Evolutionary conservation across 1,140 invertebrate species (phyloP).

Genomic region (Whitmania pigra): DNA sequence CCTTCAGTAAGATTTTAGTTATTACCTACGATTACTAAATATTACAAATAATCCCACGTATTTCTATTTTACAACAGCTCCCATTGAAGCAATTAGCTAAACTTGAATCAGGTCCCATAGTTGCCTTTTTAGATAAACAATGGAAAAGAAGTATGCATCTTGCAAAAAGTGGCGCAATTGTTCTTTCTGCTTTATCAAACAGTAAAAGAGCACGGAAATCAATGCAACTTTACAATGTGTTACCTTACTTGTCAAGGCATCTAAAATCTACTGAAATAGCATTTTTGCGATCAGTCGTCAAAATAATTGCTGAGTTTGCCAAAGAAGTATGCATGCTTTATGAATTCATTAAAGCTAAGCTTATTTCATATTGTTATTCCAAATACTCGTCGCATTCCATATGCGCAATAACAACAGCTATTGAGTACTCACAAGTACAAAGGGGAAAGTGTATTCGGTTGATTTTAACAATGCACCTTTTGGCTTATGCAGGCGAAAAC

Average conservation of each 20-base stretch:
- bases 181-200: conserved; percentile 1
- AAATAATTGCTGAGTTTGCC: conserved; percentile 9
- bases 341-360: no score
- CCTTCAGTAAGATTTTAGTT: not conserved
- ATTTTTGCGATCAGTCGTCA: conserved; percentile 9
- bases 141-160: conserved; percentile 10
- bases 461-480: no score
- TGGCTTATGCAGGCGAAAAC: no score
- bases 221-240: conserved; percentile 3
- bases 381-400: no score
- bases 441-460: no score
- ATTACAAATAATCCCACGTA: not conserved
- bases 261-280: conserved; percentile 4
- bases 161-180: conserved; percentile 8
- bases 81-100: not conserved
- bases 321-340: not conserved
- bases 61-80: not conserved
- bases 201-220: conserved; percentile 1
- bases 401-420: no score
- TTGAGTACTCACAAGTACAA: no score
- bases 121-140: conserved; percentile 6
- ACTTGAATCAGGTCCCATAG: not conserved
- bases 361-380: no score
- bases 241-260: conserved; percentile 12
- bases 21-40: not conserved